These are phyloP conservation scores for Colostygia pectinataria DNA, from an alignment of 2,888 invertebrate species.

Conservation along the genomic window DNA sequence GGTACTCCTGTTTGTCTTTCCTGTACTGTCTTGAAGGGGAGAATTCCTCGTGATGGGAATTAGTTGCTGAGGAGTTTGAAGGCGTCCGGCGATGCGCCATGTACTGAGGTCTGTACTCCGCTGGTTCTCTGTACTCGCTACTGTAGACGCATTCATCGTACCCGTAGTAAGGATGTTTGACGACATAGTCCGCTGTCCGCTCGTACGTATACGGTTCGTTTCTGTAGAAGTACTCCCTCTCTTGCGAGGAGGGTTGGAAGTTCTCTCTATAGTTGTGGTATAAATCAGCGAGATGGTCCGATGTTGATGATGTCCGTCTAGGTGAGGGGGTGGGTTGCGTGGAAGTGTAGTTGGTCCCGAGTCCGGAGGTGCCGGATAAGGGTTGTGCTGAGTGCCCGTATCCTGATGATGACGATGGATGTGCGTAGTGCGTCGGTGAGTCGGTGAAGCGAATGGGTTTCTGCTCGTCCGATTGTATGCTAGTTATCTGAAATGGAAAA, in stretches of 20 bases:
- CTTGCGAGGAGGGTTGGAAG: slow-evolving; percentile 66
- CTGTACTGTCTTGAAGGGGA: slow-evolving; percentile 65
- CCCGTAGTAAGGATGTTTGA: slow-evolving; percentile 68
- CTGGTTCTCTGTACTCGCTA: slow-evolving; percentile 62
- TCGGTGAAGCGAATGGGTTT: slow-evolving; percentile 89
- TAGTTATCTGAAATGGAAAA: slow-evolving; percentile 60
- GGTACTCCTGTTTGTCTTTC: slow-evolving; percentile 58
- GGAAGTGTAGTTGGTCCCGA: slow-evolving; percentile 78
- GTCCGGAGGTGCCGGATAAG: slow-evolving; percentile 77
- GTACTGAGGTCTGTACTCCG: slow-evolving; percentile 67
- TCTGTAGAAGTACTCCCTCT: slow-evolving; percentile 63
- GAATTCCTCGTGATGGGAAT: slow-evolving; percentile 79
- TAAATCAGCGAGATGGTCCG: slow-evolving; percentile 86
- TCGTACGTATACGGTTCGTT: slow-evolving; percentile 66
- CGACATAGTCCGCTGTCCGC: slow-evolving; percentile 72
- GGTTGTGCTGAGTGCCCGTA: slow-evolving; percentile 79
- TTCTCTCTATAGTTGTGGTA: slow-evolving; percentile 80
- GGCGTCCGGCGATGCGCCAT: slow-evolving; percentile 88
- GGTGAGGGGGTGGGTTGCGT: slow-evolving; percentile 86
- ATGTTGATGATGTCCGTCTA: slow-evolving; percentile 86
- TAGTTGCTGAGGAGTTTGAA: slow-evolving; percentile 87
- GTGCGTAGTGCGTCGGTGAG: slow-evolving; percentile 87
- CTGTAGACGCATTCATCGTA: slow-evolving; percentile 67
- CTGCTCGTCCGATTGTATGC: slow-evolving; percentile 80
- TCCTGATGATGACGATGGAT: slow-evolving; percentile 74